phyloP scores from a whole-genome alignment of 2,797 vertebrate genomes.

The Psittacula echo region DNA sequence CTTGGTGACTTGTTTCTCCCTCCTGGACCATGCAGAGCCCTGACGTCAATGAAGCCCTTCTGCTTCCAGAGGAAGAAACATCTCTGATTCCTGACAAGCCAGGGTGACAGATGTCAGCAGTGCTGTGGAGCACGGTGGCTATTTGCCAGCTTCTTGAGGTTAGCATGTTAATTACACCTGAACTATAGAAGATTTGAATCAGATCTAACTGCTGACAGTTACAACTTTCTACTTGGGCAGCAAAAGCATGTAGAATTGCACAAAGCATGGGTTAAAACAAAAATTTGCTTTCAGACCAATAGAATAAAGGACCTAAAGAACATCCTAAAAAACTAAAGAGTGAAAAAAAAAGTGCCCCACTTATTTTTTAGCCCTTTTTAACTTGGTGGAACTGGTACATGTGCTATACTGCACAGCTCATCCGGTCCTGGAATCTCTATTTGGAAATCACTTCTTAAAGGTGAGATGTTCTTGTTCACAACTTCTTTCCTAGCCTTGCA shows the following conservation, averaged over 20 bases:
- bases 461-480: background rate
- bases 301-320: background rate
- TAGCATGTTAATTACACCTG: slow-evolving; percentile 12
- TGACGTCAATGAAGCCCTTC: background rate
- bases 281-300: background rate
- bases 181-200: background rate
- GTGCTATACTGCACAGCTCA: background rate
- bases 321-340: background rate
- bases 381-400: background rate
- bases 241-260: background rate
- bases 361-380: background rate
- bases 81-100: background rate
- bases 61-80: background rate
- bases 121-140: background rate
- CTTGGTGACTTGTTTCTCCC: background rate
- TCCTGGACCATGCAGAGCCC: background rate
- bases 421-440: background rate
- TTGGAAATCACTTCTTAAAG: background rate
- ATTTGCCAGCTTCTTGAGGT: slow-evolving; percentile 12
- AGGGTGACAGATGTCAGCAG: background rate
- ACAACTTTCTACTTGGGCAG: background rate
- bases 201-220: background rate
- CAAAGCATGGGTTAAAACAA: background rate
- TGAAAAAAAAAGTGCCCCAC: background rate
- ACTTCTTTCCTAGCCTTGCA: background rate